Percentiles rank a stretch among this genome's conserved stretches.
phyloP scores from a whole-genome alignment of 53 echinoderm and acorn worm genomes.

The Crossaster papposus region DNA sequence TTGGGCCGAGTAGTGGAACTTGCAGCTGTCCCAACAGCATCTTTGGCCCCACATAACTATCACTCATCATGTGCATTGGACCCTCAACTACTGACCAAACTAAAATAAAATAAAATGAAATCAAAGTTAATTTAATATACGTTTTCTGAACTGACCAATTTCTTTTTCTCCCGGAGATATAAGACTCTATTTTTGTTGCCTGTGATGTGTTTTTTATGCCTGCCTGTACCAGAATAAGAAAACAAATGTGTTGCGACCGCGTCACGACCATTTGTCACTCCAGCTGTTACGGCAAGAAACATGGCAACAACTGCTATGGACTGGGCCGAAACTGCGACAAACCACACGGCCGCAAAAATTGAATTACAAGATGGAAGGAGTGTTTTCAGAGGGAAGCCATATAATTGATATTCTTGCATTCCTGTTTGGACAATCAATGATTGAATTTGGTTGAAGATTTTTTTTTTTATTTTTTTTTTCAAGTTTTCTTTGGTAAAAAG shows the following conservation, averaged over 20 bases:
- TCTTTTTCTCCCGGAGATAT: background rate
- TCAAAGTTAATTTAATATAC: background rate
- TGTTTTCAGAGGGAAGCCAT: conserved; percentile 30
- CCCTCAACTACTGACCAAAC: background rate
- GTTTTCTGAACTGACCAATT: background rate
- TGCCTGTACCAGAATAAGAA: background rate
- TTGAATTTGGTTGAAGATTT: conserved; percentile 7
- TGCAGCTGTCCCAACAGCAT: too few species aligned
- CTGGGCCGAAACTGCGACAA: background rate
- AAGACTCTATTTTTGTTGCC: background rate
- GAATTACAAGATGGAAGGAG: conserved; percentile 11
- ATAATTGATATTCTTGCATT: conserved; percentile 13
- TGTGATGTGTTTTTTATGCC: background rate
- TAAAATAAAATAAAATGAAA: too few species aligned
- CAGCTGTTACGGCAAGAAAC: conserved; percentile 38
- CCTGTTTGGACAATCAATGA: conserved; percentile 22
- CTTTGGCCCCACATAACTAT: too few species aligned
- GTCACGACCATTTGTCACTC: conserved; percentile 45
- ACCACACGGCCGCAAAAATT: background rate
- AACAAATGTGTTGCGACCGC: background rate
- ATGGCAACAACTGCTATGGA: conserved; percentile 6
- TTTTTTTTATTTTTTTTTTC: background rate
- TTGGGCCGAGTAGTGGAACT: too few species aligned
- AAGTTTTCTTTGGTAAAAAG: background rate
- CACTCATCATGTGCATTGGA: too few species aligned